Conservation (phyloP, 2,797 vertebrate species). For the Catostomus latipinnis region DNA sequence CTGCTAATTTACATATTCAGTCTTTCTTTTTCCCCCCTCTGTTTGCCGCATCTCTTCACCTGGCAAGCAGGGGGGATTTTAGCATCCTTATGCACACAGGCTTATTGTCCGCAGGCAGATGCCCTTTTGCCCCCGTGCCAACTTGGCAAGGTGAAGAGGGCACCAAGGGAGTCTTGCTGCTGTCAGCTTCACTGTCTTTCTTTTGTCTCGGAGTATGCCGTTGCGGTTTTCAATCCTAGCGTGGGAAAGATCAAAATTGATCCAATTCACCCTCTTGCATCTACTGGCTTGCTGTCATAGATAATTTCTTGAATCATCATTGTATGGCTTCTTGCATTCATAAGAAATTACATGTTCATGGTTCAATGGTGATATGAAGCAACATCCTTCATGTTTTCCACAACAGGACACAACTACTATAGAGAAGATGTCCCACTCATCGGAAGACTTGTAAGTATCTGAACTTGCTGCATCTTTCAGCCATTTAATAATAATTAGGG, state of each 20-base stretch:
- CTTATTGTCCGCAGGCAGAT: slow-evolving; percentile 62
- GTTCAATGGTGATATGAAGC: slow-evolving; percentile 13
- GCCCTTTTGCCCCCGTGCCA: slow-evolving; percentile 65
- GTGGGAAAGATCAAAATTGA: slow-evolving; percentile 51
- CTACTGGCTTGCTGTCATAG: slow-evolving; percentile 14
- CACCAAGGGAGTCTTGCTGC: slow-evolving; percentile 60
- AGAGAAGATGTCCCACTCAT: slow-evolving; percentile 93
- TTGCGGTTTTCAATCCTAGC: slow-evolving; percentile 56
- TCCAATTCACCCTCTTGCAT: slow-evolving; percentile 39
- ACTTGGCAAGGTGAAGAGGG: slow-evolving; percentile 62
- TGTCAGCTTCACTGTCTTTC: slow-evolving; percentile 61
- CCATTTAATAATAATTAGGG: neutral
- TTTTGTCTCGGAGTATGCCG: slow-evolving; percentile 59
- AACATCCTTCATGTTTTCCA: slow-evolving; percentile 52
- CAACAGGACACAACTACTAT: slow-evolving; percentile 94
- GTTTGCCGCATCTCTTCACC: slow-evolving; percentile 55
- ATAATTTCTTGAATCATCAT: slow-evolving; percentile 20
- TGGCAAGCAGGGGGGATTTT: slow-evolving; percentile 58
- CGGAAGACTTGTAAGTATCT: slow-evolving; percentile 89
- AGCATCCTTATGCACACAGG: slow-evolving; percentile 54
- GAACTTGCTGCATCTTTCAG: neutral
- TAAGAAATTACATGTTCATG: neutral
- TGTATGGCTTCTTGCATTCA: slow-evolving; percentile 7
- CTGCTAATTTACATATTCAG: slow-evolving; percentile 59
- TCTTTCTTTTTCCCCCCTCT: slow-evolving; percentile 30